phyloP scores from a whole-genome alignment of 2,888 invertebrate species.

The Campoplex nolae region DNA sequence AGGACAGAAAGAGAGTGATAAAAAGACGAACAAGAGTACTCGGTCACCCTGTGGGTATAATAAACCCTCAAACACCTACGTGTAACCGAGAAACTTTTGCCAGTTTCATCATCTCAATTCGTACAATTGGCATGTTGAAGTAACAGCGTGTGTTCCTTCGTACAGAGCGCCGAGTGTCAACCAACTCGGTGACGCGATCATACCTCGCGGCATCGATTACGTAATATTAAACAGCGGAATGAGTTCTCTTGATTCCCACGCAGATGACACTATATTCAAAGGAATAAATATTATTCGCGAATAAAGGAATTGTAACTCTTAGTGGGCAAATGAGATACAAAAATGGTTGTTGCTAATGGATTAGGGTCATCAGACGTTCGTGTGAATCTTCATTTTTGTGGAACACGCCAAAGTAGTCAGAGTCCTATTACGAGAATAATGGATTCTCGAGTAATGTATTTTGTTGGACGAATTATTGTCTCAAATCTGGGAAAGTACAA shows the following conservation, averaged over 20 bases:
- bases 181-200: slow-evolving; percentile 24
- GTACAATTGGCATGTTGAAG: slow-evolving; percentile 58
- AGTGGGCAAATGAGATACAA: slow-evolving; percentile 5
- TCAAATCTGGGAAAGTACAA: not conserved
- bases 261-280: slow-evolving; percentile 13
- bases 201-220: slow-evolving; percentile 51
- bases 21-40: slow-evolving; percentile 36
- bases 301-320: not conserved
- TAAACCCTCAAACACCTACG: slow-evolving; percentile 70
- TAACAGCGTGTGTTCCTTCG: slow-evolving; percentile 20
- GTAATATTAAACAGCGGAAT: slow-evolving; percentile 30
- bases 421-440: not conserved
- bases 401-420: slow-evolving; percentile 19
- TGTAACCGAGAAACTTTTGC: slow-evolving; percentile 40
- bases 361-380: slow-evolving; percentile 40
- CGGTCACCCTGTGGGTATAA: slow-evolving; percentile 65
- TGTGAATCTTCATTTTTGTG: slow-evolving; percentile 28
- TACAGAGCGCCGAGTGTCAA: slow-evolving; percentile 17
- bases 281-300: slow-evolving; percentile 12
- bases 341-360: slow-evolving; percentile 7
- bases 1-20: slow-evolving; percentile 35
- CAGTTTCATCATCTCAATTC: slow-evolving; percentile 43
- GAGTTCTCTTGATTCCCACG: slow-evolving; percentile 48
- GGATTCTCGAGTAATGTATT: not conserved
- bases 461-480: not conserved